Conservation (phyloP, 2,888 invertebrate species). For the Oligia strigilis region DNA sequence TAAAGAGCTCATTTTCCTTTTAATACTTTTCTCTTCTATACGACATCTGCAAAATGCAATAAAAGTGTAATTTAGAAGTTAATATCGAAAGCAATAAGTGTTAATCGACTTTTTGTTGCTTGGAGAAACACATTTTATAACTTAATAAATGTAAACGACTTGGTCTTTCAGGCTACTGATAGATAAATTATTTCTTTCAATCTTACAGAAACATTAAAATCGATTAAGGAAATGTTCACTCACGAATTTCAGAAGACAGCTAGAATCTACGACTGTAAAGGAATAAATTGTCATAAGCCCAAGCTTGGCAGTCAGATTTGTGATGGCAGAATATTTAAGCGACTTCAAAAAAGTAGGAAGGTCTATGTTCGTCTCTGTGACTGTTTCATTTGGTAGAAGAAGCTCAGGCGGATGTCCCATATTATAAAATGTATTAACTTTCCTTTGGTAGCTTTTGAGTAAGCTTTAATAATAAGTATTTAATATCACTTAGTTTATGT, state of each 20-base stretch:
- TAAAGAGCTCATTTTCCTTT: conserved; percentile 28
- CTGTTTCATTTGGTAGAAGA: no score
- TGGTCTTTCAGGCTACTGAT: neutral
- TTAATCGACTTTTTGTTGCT: conserved; percentile 22
- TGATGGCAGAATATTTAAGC: neutral
- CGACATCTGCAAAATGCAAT: neutral
- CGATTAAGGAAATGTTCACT: neutral
- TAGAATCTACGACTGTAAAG: neutral
- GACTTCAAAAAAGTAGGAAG: no score
- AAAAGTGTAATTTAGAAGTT: conserved; percentile 17
- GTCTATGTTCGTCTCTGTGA: no score
- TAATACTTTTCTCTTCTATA: conserved; percentile 11
- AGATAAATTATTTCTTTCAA: neutral
- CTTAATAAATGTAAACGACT: neutral
- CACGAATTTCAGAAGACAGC: neutral
- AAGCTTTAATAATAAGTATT: no score
- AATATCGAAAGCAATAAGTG: conserved; percentile 14
- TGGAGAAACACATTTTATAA: neutral
- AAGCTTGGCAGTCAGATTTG: neutral
- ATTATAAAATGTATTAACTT: no score
- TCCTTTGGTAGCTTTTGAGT: no score
- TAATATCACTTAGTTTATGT: no score
- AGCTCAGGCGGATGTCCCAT: no score
- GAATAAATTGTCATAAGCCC: neutral
- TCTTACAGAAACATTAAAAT: conserved; percentile 1